Base-by-base conservation (phyloP, 2,113 vertebrate species). In the Orthochromis malagaraziensis region DNA sequence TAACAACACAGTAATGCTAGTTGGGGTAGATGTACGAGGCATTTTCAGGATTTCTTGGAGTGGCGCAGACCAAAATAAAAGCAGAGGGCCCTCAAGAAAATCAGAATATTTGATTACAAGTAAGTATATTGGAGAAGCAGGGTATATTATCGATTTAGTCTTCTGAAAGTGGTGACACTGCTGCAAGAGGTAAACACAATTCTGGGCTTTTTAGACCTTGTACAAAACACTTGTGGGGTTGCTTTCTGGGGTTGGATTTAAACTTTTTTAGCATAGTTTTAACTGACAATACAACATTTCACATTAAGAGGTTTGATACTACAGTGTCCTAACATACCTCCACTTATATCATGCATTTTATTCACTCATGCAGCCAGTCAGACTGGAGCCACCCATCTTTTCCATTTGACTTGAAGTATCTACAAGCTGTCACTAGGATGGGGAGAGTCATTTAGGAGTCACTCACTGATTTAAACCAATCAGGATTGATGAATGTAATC, bases 401-500 rank as follows among this genome's bases (percentile, higher is more conserved):
- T 81, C 60, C 42, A 12, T 42, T 26, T 53, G 40, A 81, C 16
- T 29, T 70, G 29, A 70, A 26, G 60, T 40, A 84, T 84, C 63
- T 49, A 58, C 38, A 33, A 47, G 24, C 45, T 83, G 87, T 85
- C 73, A 45, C 21, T 3, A 26, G 4, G 31, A 45, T 5, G 1
- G 21, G 31, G 24, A 31, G 2, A 4, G 14, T 11, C 16, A 16
- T 24, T 17, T 77, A 54, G 45, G 79, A 40, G 33, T 6, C 51
- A 24, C 54, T 24, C 60, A 29, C 35, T 9, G 26, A 35, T 77
- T 45, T 17, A 47, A 83, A 38, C 29, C 82, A 73, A 45, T 21
- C 51, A 55, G 63, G 81, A 86, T 89, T 58, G 57, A 89, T 89
- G 35, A 33, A 40, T 21, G 47, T 4, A 13, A 57, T 81, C 49